Conservation (phyloP, 2,113 vertebrate genomes). For the Alethe castanea region DNA sequence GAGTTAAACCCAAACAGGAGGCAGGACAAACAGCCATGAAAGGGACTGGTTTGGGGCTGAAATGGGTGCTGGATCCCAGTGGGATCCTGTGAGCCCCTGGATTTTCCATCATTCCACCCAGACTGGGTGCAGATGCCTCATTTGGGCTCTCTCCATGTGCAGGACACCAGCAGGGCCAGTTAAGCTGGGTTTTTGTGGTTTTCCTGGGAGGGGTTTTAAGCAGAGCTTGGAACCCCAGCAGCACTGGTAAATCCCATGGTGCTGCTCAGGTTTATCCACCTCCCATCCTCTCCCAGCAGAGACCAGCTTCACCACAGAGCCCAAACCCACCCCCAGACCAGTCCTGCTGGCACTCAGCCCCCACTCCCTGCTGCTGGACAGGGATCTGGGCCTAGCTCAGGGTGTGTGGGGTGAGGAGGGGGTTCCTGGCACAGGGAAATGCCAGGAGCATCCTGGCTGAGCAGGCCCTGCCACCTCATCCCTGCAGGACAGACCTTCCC, state of each 20-base stretch:
- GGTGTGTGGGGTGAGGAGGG: rapidly evolving
- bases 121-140: neutral
- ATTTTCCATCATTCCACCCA: rapidly evolving
- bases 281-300: neutral
- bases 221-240: neutral
- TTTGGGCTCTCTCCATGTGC: neutral
- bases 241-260: too few relatives aligned
- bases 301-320: neutral
- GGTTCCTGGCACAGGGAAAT: neutral
- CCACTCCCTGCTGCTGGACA: neutral
- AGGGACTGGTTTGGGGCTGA: rapidly evolving
- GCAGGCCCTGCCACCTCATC: neutral
- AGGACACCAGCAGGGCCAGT: neutral
- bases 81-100: neutral
- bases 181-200: neutral
- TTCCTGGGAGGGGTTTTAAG: neutral
- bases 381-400: neutral
- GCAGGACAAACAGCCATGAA: neutral
- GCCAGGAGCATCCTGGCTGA: neutral
- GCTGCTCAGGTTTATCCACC: neutral
- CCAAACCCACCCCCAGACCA: rapidly evolving
- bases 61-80: rapidly evolving
- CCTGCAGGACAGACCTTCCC: neutral
- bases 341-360: neutral
- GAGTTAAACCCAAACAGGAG: neutral